Evolutionary conservation across 2,888 invertebrate genomes (phyloP).

Genomic region (Chalcis sispes): DNA sequence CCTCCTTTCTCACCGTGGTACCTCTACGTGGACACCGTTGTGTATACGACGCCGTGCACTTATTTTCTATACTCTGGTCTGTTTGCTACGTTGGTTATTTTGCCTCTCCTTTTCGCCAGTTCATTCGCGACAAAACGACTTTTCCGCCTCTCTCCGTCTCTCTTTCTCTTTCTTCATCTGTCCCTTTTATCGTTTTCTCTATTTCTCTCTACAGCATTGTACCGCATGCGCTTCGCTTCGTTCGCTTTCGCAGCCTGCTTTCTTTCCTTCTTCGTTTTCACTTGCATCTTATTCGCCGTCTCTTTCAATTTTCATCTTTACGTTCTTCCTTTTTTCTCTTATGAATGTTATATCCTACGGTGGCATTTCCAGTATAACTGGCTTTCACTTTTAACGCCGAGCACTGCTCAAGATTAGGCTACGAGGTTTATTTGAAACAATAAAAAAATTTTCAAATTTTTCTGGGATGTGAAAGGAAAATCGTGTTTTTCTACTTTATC

Average conservation of each 20-base stretch:
- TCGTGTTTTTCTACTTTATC: conserved; percentile 13
- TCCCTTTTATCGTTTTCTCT: background rate
- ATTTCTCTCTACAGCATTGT: conserved; percentile 9
- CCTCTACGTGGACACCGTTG: conserved; percentile 11
- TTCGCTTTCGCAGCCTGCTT: background rate
- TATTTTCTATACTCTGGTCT: background rate
- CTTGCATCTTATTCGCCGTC: conserved; percentile 2
- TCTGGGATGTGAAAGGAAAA: background rate
- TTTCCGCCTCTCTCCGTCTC: conserved; percentile 1
- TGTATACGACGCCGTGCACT: conserved; percentile 1
- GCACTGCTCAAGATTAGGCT: conserved; percentile 22
- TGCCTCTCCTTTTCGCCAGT: conserved; percentile 10
- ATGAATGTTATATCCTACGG: background rate
- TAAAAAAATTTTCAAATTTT: conserved; percentile 20
- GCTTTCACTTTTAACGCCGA: conserved; percentile 34
- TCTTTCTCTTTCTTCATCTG: background rate
- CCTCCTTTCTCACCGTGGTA: conserved; percentile 38
- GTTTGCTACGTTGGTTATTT: too few species aligned
- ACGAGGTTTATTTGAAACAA: background rate
- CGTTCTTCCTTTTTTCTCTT: conserved; percentile 4
- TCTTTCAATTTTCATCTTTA: background rate
- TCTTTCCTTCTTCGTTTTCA: conserved; percentile 16
- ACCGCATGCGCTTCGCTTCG: conserved; percentile 29
- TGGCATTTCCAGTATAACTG: background rate
- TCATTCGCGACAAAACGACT: background rate